Evolutionary conservation across 2,888 invertebrate species (phyloP), one percentile per base, ranked within the genome.

Genomic region (Hartigia nigra): DNA sequence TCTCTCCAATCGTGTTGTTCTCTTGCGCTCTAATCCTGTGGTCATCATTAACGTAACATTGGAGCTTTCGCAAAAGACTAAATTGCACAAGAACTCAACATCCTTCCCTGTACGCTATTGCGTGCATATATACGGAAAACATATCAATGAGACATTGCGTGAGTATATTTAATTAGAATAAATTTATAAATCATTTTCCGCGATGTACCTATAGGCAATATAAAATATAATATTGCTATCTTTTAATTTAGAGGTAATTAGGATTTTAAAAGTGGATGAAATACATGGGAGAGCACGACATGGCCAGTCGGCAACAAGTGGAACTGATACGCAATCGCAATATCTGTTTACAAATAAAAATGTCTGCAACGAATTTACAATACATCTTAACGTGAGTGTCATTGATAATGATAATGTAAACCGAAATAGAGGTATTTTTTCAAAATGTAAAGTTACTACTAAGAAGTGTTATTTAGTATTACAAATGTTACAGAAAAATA

Each of bases 21-120:
- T 92, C 12, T 82, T 92, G 12, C 87, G 89, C 72, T 87, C 92
- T 11, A 86, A 82, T 70, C 91, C 92, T 1, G 86, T 91, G 2
- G 84, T 91, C 32, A 80, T 78, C 12, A 36, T 88, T 32, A 77
- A 34, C 12, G 77, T 84, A 36, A 82, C 70, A 31, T 70, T 89
- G 14, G 12, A 5, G 14, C 69, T 82, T 39, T 69, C 36, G 23
- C 80, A 80, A 31, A 75, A 75, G 34, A 78, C 79, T 37, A 82
- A 81, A 35, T 76, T 88, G 74, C 72, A 81, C 12, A 82, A 74
- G n/a, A 83, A 87, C 77, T 79, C 84, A 14, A 83, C 84, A 0
- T 80, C 72, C 37, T 85, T 89, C 75, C 31, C 32, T 14, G 74
- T 87, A 1, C 74, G 82, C 31, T 34, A 84, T 14, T 88, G 86